Conservation (phyloP, 1,140 invertebrate genomes). For the Drosophila persimilis region DNA sequence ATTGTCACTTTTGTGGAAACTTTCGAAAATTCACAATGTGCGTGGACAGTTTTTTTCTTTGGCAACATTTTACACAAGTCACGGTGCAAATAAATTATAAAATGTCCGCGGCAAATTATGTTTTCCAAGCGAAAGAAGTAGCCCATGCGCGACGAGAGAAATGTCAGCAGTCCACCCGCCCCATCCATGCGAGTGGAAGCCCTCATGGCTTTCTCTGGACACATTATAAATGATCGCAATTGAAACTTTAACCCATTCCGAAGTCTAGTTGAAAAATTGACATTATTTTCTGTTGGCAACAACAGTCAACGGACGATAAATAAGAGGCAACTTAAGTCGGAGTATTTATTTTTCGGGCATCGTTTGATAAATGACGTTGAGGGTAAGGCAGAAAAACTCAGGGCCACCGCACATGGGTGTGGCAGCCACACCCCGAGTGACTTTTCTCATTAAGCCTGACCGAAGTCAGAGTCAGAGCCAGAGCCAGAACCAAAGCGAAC, state of each 20-base stretch:
- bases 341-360: slow-evolving; percentile 63
- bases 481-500: slow-evolving; percentile 27
- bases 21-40: slow-evolving; percentile 38
- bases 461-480: no score
- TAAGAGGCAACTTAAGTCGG: slow-evolving; percentile 59
- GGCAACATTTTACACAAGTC: slow-evolving; percentile 50
- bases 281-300: slow-evolving; percentile 58
- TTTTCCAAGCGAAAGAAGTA: slow-evolving; percentile 4
- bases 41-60: slow-evolving; percentile 20
- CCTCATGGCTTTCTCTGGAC: slow-evolving; percentile 6
- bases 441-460: slow-evolving; percentile 71
- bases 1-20: slow-evolving; percentile 57
- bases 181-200: background rate
- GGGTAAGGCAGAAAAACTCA: background rate
- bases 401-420: slow-evolving; percentile 42
- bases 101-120: slow-evolving; percentile 45
- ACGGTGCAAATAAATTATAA: slow-evolving; percentile 61
- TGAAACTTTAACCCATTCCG: slow-evolving; percentile 68
- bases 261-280: slow-evolving; percentile 64
- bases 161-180: slow-evolving; percentile 7
- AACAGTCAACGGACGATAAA: slow-evolving; percentile 54
- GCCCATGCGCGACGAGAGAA: slow-evolving; percentile 4
- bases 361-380: slow-evolving; percentile 77
- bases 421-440: slow-evolving; percentile 54
- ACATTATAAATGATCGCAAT: slow-evolving; percentile 62